Base-by-base conservation (phyloP, 2,888 invertebrate species). In the Agriopis leucophaearia region DNA sequence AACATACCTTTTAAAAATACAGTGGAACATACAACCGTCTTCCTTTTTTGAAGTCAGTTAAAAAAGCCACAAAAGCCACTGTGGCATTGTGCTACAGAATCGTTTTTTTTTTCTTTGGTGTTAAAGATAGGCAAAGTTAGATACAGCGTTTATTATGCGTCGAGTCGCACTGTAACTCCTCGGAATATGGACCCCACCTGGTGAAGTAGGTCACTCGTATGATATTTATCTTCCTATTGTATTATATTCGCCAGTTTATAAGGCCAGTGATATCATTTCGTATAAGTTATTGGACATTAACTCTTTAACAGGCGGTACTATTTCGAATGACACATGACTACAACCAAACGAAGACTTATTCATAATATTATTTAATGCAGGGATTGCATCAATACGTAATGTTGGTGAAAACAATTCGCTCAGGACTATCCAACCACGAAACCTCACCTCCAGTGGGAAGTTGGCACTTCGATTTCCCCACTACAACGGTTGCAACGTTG, bases 171-270 rank as follows among this genome's bases (percentile, higher is more conserved):
- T 35, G 27, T 50, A 35, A 87, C 77, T 74, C 76, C 72, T 77
- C 59, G 15, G 16, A 50, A 65, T 70, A 73, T 70, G 69, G 70
- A 55, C 62, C 65, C 69, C 74, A 73, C 68, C 81, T 78, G 73
- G 76, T 78, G 76, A 83, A 80, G 80, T 79, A 73, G 73, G 74
- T 73, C 64, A 72, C 75, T 47, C 52, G 40, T 48, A 51, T 54
- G 55, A 60, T 68, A 63, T 61, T 52, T 60, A 68, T 68, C 55
- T 45, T 60, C 55, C 59, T 59, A 64, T 64, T 68, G 50, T 67
- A 44, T 51, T 38, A 56, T 47, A 57, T 51, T 62, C 13, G 51
- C 50, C 27, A 36, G 40, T 66, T 57, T 52, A 54, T 62, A 57
- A 55, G 35, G 38, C 40, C 35, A 3, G 47, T 56, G 50, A 51